Evolutionary conservation across 1,140 invertebrate species (phyloP), one percentile per base, ranked within the genome.

Genomic region (Aphelenchoides besseyi): DNA sequence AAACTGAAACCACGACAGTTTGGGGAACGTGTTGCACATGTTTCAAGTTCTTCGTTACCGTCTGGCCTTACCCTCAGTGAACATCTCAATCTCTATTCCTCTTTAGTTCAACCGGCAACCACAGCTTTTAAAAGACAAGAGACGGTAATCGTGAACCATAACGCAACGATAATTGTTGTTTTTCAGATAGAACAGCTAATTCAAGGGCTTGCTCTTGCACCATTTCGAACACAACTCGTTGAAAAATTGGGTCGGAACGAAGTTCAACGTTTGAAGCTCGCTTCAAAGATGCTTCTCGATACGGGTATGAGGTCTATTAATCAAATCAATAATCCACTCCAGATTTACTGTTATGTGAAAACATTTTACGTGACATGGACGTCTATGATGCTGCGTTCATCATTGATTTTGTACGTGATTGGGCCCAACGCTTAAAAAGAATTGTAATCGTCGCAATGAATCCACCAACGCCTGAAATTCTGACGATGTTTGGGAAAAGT

Each of bases 351-450:
- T 88, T 93, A 1, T 86, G 95, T 29, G 93, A 95, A 82, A 91
- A 93, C 85, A 92, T 93, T 1, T 93, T 92, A 0, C 90, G 90
- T 79, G 92, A 92, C 59, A 92, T 97, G 90, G 94, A 97, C 78
- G 94, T 96, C 68, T 95, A 95, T 74, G 94, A 97, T 81, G 93
- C 92, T 0, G 95, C 95, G 86, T 96, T 96, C 84, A 85, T 96
- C 16, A 90, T 96, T 29, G 94, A 96, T 84, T 95, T 94, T 85
- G 85, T 96, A 41, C 89, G 93, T 63, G 92, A 95, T 83, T 96
- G 94, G 94, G 92, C 92, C 0, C 68, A 80, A 16, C 61, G 69
- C 35, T 64, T 69, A 1, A 71, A 87, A 0, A 87, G 92, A 74
- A 91, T 94, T 54, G 92, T 94, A 0, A 89, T 95, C n/a, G 88